Percentiles rank a stretch among this genome's conserved stretches.
These are phyloP conservation scores for Syrista parreyssii DNA, from an alignment of 2,888 invertebrate genomes.

Conservation along the genomic window DNA sequence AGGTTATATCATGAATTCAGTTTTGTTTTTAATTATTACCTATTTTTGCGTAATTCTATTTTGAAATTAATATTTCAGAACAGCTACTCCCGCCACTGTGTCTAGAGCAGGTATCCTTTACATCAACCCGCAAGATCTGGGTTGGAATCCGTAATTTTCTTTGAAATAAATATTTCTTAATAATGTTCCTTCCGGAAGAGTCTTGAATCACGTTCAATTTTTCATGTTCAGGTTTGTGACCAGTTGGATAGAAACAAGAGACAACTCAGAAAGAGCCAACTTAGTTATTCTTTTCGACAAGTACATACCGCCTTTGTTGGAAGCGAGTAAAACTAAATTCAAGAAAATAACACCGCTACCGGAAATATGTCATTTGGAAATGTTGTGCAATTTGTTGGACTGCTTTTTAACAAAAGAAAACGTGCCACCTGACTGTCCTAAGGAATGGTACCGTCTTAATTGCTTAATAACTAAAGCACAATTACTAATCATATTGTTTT, in stretches of 20 bases:
- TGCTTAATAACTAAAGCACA: not conserved
- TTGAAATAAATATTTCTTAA: slow-evolving; percentile 5
- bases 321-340: slow-evolving; percentile 78
- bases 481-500: not conserved
- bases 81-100: slow-evolving; percentile 96
- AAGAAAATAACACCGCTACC: slow-evolving; percentile 92
- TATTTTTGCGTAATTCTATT: not conserved
- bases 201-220: not conserved
- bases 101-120: slow-evolving; percentile 95
- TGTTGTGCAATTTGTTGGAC: slow-evolving; percentile 88
- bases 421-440: slow-evolving; percentile 88
- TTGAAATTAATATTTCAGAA: slow-evolving; percentile 66
- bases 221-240: slow-evolving; percentile 77
- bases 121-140: slow-evolving; percentile 93
- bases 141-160: slow-evolving; percentile 88
- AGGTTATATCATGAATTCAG: slow-evolving; percentile 35
- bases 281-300: slow-evolving; percentile 91
- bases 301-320: slow-evolving; percentile 87
- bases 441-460: slow-evolving; percentile 76
- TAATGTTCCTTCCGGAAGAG: not conserved
- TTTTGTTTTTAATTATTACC: not conserved
- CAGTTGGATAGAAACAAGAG: slow-evolving; percentile 87
- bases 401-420: slow-evolving; percentile 84
- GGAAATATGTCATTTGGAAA: slow-evolving; percentile 89
- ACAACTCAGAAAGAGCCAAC: slow-evolving; percentile 81